Evolutionary conservation across 2,113 vertebrate species (phyloP).

Genomic region (Coreoperca whiteheadi): DNA sequence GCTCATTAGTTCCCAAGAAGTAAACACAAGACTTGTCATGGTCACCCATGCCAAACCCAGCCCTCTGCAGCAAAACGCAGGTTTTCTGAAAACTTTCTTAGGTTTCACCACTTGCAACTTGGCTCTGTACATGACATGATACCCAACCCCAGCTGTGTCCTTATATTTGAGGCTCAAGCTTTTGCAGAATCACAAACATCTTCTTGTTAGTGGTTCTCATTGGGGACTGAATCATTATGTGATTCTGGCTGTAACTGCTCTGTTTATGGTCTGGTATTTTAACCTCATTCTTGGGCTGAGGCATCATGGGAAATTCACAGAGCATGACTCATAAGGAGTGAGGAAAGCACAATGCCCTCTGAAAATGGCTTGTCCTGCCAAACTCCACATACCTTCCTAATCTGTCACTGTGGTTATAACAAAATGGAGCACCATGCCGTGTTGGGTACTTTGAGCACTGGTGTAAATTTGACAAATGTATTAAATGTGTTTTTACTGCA

Average conservation of each 20-base stretch:
- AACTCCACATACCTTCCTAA: constrained; percentile 57
- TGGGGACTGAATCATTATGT: constrained; percentile 12
- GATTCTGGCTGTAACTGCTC: background rate
- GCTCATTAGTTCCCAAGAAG: background rate
- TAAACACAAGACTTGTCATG: constrained; percentile 11
- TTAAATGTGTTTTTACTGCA: constrained; percentile 12
- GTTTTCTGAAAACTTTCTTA: background rate
- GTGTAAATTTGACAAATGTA: background rate
- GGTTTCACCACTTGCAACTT: too few species aligned
- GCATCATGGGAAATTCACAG: constrained; percentile 65
- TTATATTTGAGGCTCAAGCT: background rate
- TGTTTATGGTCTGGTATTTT: constrained; percentile 60
- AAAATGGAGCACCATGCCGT: constrained; percentile 10
- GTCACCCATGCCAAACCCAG: background rate
- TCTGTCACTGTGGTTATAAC: constrained; percentile 44
- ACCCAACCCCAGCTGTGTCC: background rate
- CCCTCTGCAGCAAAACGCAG: background rate
- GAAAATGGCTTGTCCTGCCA: constrained; percentile 55
- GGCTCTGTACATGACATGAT: background rate
- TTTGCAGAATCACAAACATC: background rate
- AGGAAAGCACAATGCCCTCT: constrained; percentile 60
- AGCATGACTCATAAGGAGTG: constrained; percentile 70
- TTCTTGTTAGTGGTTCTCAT: background rate
- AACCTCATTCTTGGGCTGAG: constrained; percentile 42
- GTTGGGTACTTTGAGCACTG: constrained; percentile 7